Base-by-base conservation (phyloP, 2,888 invertebrate genomes). In the Synergus itoensis region DNA sequence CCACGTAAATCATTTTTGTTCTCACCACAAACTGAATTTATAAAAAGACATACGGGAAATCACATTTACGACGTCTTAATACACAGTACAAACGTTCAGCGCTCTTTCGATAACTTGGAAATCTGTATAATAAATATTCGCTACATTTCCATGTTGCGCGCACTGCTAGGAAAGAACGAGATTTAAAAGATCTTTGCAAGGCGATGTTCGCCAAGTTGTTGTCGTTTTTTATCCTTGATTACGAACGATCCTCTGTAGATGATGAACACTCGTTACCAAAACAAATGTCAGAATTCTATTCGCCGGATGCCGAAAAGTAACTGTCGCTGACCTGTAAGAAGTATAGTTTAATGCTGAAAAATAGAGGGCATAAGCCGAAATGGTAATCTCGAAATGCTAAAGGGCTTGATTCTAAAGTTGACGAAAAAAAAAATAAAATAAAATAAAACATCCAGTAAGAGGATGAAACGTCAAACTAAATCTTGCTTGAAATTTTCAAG, bases 321-420 rank as follows among this genome's bases (percentile, higher is more conserved):
- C 77, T 77, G 77, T 79, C 79, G 83, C 81, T 87, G 89, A 92
- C 91, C 92, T 92, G 92, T 88, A 92, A 92, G 90, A 92, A 92
- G 87, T 86, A 90, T 81, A 88, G 85, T 92, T 92, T 91, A 89
- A 90, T 89, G 86, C 87, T 88, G 87, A 48, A 28, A 48, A 73
- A 53, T 73, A 73, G 21, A 73, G 28, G 45, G 36, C 36, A 11
- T 40, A 48, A 73, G 16, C 73, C 53, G 53, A 18, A 21, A 1
- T 60, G n/a, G 9, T 40, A 41, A 4, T 53, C 73, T 48, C 48
- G 73, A 53, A 36, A 73, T 36, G 48, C 73, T 53, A 36, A 64
- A 73, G 48, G 62, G 36, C 53, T 76, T 28, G 18, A 14, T 60
- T 28, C 36, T 62, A 43, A 62, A 28, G 62, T 60, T 63, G 36